These are phyloP conservation scores for Rhorus exstirpatorius DNA, from an alignment of 2,888 invertebrate species.

Conservation along the genomic window DNA sequence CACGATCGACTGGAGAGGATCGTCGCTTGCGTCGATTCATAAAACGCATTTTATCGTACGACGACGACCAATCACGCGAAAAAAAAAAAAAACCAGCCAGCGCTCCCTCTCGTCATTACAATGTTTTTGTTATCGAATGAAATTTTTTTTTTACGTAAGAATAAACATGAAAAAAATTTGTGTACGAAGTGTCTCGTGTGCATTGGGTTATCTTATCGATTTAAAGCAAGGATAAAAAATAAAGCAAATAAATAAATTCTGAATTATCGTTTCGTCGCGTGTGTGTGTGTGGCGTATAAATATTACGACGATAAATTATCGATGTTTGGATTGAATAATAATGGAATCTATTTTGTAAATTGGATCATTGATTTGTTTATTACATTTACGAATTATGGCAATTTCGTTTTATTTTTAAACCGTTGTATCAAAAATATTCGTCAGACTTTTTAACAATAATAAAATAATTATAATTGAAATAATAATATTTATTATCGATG, in stretches of 20 bases:
- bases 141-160: neutral
- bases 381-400: no score
- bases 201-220: neutral
- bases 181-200: no score
- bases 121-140: neutral
- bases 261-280: neutral
- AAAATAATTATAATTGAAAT: no score
- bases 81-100: neutral
- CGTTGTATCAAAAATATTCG: no score
- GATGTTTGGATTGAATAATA: neutral
- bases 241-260: neutral
- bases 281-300: no score
- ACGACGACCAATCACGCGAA: conserved; percentile 59
- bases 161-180: no score
- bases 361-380: no score
- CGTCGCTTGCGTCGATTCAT: conserved; percentile 75
- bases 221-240: conserved; percentile 6
- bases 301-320: neutral
- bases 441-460: no score
- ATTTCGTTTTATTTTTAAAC: no score
- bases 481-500: no score
- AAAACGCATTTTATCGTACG: conserved; percentile 75
- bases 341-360: neutral
- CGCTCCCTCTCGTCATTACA: neutral
- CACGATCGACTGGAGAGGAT: conserved; percentile 78